phyloP scores from a whole-genome alignment of 2,113 vertebrate species.

The Lycaon pictus region DNA sequence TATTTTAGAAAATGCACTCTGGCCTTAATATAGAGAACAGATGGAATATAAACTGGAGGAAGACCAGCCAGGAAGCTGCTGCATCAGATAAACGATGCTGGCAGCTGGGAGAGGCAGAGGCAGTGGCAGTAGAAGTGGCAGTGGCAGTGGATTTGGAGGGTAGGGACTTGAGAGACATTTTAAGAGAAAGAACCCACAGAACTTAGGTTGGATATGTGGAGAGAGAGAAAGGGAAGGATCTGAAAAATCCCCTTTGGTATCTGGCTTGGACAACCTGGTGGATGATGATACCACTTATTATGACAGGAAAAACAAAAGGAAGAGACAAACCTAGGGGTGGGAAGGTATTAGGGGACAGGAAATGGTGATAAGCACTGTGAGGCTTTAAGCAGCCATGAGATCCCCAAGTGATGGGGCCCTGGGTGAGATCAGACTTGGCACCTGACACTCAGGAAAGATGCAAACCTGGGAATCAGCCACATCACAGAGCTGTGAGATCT shows the following conservation, averaged over 20 bases:
- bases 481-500: no score
- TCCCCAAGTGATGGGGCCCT: accelerated
- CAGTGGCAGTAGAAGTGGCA: not conserved
- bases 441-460: not conserved
- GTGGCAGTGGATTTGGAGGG: not conserved
- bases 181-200: not conserved
- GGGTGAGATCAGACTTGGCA: not conserved
- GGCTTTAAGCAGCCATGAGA: not conserved
- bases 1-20: not conserved
- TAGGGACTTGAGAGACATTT: not conserved
- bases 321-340: not conserved
- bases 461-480: not conserved
- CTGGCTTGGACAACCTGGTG: not conserved
- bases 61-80: not conserved
- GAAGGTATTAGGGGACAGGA: not conserved
- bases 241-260: not conserved
- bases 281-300: not conserved
- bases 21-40: not conserved
- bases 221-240: not conserved
- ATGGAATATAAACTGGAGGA: not conserved
- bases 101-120: not conserved
- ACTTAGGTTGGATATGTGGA: not conserved
- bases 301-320: not conserved
- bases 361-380: not conserved
- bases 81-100: not conserved